Evolutionary conservation across 2,888 invertebrate species (phyloP).

Genomic region (Eumacrocentrus americanus): DNA sequence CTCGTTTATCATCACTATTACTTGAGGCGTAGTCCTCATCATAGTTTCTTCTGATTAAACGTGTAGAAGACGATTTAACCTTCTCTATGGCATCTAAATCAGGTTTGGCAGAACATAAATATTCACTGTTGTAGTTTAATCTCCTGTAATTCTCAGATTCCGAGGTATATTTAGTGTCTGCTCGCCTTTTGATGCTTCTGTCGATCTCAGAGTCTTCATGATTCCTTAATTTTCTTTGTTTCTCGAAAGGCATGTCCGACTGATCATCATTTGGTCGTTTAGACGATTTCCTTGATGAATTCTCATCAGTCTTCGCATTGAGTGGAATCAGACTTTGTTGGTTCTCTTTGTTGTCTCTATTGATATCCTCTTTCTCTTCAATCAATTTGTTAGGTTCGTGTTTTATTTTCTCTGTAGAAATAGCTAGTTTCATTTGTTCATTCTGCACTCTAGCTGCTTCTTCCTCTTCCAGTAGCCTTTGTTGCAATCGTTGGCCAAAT

Average conservation of each 20-base stretch:
- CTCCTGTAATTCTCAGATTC: too few species aligned
- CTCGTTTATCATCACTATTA: neutral
- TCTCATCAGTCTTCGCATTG: conserved; percentile 8
- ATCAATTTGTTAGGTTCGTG: conserved; percentile 2
- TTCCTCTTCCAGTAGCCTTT: conserved; percentile 37
- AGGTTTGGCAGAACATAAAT: neutral
- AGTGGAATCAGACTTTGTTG: neutral
- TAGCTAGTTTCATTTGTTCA: neutral
- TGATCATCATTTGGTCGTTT: conserved; percentile 7
- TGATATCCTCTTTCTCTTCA: neutral
- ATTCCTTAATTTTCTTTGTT: conserved; percentile 3
- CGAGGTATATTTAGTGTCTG: neutral
- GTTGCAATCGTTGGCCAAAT: conserved; percentile 49
- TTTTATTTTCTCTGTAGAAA: neutral
- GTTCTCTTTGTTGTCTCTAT: conserved; percentile 13
- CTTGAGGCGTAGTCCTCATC: neutral
- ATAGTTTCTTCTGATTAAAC: too few species aligned
- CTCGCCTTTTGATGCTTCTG: neutral
- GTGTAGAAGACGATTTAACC: too few species aligned
- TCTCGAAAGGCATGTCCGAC: neutral
- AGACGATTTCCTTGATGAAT: conserved; percentile 14
- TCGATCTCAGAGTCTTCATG: neutral
- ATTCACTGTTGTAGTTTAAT: neutral
- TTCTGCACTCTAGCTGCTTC: conserved; percentile 6
- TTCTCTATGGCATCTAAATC: neutral